A percentile compares a stretch with the other conserved stretches of the same genome.
phyloP scores from a whole-genome alignment of 2,113 vertebrate genomes.

The Salminus brasiliensis region DNA sequence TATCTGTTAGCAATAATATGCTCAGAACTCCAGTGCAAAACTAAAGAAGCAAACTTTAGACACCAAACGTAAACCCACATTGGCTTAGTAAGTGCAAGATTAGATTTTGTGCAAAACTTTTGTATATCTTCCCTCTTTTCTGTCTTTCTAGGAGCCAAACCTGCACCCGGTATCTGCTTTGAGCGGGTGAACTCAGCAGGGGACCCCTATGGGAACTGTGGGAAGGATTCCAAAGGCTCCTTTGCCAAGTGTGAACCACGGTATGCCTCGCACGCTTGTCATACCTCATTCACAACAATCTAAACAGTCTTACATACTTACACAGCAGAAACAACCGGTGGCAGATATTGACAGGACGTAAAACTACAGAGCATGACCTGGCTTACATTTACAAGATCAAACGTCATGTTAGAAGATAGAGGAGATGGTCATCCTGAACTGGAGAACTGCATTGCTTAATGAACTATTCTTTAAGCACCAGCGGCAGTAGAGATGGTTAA shows the following conservation, averaged over 20 bases:
- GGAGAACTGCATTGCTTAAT: not conserved
- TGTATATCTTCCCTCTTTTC: not conserved
- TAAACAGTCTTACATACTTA: not conserved
- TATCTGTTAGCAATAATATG: too few relatives aligned
- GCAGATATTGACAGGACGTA: not conserved
- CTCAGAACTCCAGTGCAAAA: too few relatives aligned
- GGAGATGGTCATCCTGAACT: not conserved
- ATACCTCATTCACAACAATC: not conserved
- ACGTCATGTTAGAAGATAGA: not conserved
- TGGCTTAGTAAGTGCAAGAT: too few relatives aligned
- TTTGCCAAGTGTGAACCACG: conserved; percentile 91
- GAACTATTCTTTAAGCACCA: not conserved
- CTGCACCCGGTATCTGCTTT: conserved; percentile 96
- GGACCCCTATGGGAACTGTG: conserved; percentile 97
- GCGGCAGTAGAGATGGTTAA: too few relatives aligned
- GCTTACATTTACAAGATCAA: not conserved
- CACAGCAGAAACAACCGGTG: not conserved
- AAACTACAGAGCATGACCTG: not conserved
- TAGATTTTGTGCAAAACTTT: too few relatives aligned
- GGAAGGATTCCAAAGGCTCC: conserved; percentile 90
- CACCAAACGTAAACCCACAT: too few relatives aligned
- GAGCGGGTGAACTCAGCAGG: conserved; percentile 97
- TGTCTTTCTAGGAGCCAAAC: conserved; percentile 86
- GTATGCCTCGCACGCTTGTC: conserved; percentile 69
- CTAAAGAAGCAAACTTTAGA: too few relatives aligned